phyloP scores from a whole-genome alignment of 2,888 invertebrate genomes.

The Trichacis sp. region DNA sequence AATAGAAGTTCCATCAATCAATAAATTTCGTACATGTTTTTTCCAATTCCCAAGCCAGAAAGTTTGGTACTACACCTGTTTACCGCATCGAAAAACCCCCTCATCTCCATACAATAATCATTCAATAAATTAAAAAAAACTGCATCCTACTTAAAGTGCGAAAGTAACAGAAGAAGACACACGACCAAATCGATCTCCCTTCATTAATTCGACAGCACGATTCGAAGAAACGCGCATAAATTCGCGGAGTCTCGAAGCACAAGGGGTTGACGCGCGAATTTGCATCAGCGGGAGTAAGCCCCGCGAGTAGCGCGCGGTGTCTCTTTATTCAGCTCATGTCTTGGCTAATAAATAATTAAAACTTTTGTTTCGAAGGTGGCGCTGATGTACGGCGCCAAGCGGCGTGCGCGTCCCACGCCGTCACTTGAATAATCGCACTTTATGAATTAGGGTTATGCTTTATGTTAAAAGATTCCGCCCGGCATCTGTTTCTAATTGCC shows the following conservation, averaged over 20 bases:
- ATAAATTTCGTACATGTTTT: too few relatives aligned
- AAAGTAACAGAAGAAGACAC: background rate
- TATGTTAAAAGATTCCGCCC: constrained; percentile 69
- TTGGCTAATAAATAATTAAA: constrained; percentile 68
- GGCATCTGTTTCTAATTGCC: constrained; percentile 70
- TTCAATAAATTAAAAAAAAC: too few relatives aligned
- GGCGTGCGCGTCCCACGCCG: constrained; percentile 54
- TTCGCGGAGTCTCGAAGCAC: background rate
- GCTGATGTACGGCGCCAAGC: constrained; percentile 60
- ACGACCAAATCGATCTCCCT: background rate
- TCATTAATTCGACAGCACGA: constrained; percentile 1
- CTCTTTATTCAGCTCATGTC: constrained; percentile 61
- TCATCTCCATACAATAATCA: too few relatives aligned
- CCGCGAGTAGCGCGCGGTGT: constrained; percentile 32
- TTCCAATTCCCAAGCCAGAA: too few relatives aligned
- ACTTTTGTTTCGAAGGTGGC: constrained; percentile 67
- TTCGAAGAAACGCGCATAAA: background rate
- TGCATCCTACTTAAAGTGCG: background rate
- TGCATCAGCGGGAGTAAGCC: constrained; percentile 43
- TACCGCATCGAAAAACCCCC: too few relatives aligned
- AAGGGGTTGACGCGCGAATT: constrained; percentile 22
- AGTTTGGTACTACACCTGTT: too few relatives aligned
- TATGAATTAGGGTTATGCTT: constrained; percentile 69
- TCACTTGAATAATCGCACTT: constrained; percentile 67
- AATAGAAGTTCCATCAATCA: too few relatives aligned